These are phyloP conservation scores for Andrena trimmerana DNA, from an alignment of 2,888 invertebrate species.

Conservation along the genomic window DNA sequence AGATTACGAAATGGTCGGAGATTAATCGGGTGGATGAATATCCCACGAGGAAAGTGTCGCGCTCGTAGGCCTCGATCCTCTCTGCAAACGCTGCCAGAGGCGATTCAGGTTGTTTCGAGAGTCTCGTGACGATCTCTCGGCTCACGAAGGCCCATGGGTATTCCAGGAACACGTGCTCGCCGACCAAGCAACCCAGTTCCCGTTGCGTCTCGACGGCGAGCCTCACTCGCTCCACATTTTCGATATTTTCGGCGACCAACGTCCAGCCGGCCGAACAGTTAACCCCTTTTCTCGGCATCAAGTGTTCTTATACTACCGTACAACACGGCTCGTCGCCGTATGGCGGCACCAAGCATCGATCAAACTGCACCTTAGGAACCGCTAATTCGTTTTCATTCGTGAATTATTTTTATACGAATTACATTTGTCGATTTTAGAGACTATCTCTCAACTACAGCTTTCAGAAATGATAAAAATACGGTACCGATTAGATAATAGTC, in stretches of 20 bases:
- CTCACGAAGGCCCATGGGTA: constrained; percentile 81
- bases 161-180: constrained; percentile 80
- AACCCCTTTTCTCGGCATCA: constrained; percentile 69
- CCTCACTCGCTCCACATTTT: constrained; percentile 73
- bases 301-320: constrained; percentile 32
- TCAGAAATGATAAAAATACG: too few relatives aligned
- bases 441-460: too few relatives aligned
- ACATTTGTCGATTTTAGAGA: too few relatives aligned
- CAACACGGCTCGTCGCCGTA: not conserved
- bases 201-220: constrained; percentile 73
- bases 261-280: constrained; percentile 73
- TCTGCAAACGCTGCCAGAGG: constrained; percentile 66
- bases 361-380: constrained; percentile 56
- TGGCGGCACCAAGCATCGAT: constrained; percentile 50
- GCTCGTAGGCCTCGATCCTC: constrained; percentile 66
- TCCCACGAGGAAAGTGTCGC: constrained; percentile 86
- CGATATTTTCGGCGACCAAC: constrained; percentile 75
- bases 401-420: too few relatives aligned
- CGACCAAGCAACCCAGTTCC: constrained; percentile 76
- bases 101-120: constrained; percentile 65
- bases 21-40: constrained; percentile 88
- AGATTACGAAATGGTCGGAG: constrained; percentile 89
- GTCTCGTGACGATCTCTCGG: constrained; percentile 59
- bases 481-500: too few relatives aligned
- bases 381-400: not conserved